phyloP scores from a whole-genome alignment of 2,888 invertebrate species.

The Barypeithes pellucidus region DNA sequence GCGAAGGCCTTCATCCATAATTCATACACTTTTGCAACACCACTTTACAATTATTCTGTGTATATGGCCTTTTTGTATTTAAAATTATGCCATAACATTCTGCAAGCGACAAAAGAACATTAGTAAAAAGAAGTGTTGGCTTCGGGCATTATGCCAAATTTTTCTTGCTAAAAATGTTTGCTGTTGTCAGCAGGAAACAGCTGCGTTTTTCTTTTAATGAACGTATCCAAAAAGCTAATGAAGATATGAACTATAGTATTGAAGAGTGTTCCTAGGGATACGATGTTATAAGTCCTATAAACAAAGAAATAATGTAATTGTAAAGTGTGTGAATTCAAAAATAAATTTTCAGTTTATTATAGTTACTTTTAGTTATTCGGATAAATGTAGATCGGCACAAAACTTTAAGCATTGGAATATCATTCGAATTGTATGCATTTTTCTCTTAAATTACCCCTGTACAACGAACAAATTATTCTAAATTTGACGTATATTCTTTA shows the following conservation, averaged over 20 bases:
- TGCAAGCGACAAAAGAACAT: conserved; percentile 34
- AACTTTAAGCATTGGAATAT: too few species aligned
- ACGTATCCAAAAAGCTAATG: not conserved
- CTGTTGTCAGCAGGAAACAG: not conserved
- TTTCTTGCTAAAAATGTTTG: conserved; percentile 15
- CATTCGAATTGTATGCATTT: too few species aligned
- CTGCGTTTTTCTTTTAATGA: not conserved
- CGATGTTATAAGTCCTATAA: too few species aligned
- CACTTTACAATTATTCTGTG: conserved; percentile 36
- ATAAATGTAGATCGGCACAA: too few species aligned
- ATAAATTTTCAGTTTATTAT: too few species aligned
- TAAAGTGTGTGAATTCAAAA: too few species aligned
- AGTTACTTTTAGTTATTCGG: too few species aligned
- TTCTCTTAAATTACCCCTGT: too few species aligned
- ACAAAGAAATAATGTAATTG: too few species aligned
- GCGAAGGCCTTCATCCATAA: conserved; percentile 38
- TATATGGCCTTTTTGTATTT: conserved; percentile 40
- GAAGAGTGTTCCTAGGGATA: too few species aligned
- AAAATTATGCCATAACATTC: conserved; percentile 29
- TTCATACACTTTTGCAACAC: conserved; percentile 30
- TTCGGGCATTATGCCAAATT: conserved; percentile 11
- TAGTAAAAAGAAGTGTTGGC: conserved; percentile 19
- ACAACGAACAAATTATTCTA: too few species aligned
- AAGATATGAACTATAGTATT: not conserved
- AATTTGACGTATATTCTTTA: too few species aligned